These are phyloP conservation scores for Sarcoramphus papa DNA, from an alignment of 2,797 vertebrate species.

Conservation along the genomic window DNA sequence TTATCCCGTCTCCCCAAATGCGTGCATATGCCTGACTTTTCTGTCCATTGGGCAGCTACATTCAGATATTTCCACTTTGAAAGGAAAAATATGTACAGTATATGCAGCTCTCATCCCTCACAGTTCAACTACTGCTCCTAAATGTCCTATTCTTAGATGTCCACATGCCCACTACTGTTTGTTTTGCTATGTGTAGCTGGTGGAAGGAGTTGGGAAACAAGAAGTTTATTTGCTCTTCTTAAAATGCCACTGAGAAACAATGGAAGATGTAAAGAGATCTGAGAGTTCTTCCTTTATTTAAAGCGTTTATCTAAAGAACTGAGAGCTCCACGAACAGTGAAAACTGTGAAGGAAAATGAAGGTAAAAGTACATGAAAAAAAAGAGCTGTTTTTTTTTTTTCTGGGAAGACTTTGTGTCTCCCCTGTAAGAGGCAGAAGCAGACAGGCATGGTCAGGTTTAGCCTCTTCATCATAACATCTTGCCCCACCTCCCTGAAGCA, in stretches of 20 bases:
- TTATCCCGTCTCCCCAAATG: not conserved
- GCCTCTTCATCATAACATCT: rapidly evolving
- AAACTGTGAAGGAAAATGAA: not conserved
- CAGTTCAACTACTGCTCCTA: not conserved
- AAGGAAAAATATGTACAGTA: not conserved
- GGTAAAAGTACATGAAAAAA: not conserved
- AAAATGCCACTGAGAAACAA: not conserved
- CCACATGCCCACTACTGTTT: not conserved
- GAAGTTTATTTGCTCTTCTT: not conserved
- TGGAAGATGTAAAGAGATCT: not conserved
- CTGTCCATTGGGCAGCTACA: not conserved
- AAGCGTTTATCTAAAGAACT: not conserved
- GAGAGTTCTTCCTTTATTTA: not conserved
- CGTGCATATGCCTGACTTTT: not conserved
- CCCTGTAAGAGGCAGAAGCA: not conserved
- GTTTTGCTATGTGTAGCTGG: not conserved
- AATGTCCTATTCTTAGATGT: not conserved
- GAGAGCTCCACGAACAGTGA: not conserved
- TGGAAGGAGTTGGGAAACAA: not conserved
- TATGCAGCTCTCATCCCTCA: not conserved
- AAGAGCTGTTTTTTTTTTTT: rapidly evolving
- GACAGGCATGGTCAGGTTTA: not conserved
- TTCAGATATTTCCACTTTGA: not conserved
- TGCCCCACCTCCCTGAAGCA: not conserved
- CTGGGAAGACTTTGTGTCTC: not conserved